Evolutionary conservation across 2,888 invertebrate genomes (phyloP), one percentile per base, ranked within the genome.

Genomic region (Orthosia gothica): DNA sequence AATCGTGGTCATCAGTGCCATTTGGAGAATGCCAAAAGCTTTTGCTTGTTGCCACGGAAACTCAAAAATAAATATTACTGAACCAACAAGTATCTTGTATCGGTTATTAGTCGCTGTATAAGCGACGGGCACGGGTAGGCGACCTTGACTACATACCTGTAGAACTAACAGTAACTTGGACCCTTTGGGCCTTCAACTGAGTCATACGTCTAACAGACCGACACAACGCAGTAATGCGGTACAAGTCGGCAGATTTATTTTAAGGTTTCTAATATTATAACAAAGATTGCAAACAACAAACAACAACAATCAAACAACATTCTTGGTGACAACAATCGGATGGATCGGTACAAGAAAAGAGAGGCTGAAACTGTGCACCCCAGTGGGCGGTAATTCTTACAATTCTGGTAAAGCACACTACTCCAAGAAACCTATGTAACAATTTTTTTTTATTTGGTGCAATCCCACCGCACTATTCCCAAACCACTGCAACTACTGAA

Each of bases 51-150:
- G 61, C 45, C 61, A 61, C 0, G 61, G 20, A 16, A 61, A 20
- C 40, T 40, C 13, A n/a, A 5, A 1, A 32, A 40, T 45, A 45
- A 16, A 45, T 3, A 45, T 45, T 20, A 15, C 45, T 20, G 45
- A 11, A 45, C 15, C 45, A n/a, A 61, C 20, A 45, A 4, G n/a
- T 59, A 20, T 47, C 15, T 61, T 20, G 45, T 20, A 20, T 45
- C 5, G 59, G 15, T 12, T 4, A 20, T 23, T 15, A 3, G 23
- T 9, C 23, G 23, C 16, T 45, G 20, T 9, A 9, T 3, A 45
- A 61, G 61, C 20, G 61, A 61, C 61, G 61, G 61, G 61, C 20
- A 61, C 45, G 61, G 61, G 61, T 47, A 20, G 61, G 45, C 20
- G 61, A 61, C 61, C 61, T 61, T 61, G 45, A 61, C 16, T 18